Base-by-base conservation (phyloP, 1,140 invertebrate genomes). In the Diabrotica virgifera region DNA sequence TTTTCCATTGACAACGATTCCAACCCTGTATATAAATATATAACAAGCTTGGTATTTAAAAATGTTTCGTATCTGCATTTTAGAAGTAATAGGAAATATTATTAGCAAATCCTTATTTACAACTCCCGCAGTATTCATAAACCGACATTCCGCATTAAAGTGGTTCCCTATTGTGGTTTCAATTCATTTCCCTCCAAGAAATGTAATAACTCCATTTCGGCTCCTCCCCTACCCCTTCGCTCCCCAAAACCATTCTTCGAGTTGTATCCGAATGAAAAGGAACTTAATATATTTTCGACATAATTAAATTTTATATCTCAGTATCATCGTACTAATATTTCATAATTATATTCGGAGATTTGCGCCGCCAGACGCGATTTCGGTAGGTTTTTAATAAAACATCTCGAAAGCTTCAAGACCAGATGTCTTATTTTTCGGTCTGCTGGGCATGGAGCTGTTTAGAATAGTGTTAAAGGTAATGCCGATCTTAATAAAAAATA, bases 241-340 rank as follows among this genome's bases (percentile, higher is more conserved):
- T 46, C n/a, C 40, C 4, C 24, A 24, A 24, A 4, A 24, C 24
- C 24, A 24, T 24, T 46, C 5, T 46, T 46, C 40, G 40, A 46
- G 40, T 46, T 46, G n/a, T n/a, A 46, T 46, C 40, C 40, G 40
- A 46, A 46, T n/a, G 40, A 46, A 8, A 46, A 46, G 40, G 40
- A 46, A 46, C 8, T 46, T 46, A 46, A 46, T 46, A 46, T 24
- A 55, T 14, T 55, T 24, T 24, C 53, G 35, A 55, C 35, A 36
- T 55, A 55, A 55, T 55, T 55, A 36, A 55, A 55, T 55, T 55
- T 55, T 55, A 55, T 55, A 55, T 55, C 35, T 36, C n/a, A 46
- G 40, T 46, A 46, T 46, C 40, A 46, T 46, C 40, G 8, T 46
- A 8, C 40, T 46, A 46, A 46, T 46, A 46, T 46, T 46, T 10